Conservation (phyloP, 1,140 invertebrate genomes). For the Delia radicum region DNA sequence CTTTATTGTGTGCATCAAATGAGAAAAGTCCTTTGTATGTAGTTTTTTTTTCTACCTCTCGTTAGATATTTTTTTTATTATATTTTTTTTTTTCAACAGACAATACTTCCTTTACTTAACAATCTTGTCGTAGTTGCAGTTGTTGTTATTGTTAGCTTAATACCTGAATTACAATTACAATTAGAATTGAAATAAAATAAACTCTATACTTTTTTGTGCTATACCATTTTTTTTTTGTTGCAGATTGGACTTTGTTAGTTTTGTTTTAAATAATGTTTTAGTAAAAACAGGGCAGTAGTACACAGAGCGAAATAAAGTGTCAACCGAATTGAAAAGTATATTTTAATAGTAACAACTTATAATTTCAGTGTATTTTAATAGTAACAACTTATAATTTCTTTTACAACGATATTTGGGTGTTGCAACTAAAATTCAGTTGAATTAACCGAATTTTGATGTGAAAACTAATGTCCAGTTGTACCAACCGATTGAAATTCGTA, state of each 20-base stretch:
- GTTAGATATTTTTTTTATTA: neutral
- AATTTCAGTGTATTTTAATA: neutral
- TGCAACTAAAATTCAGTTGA: too few relatives aligned
- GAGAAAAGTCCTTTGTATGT: constrained; percentile 1
- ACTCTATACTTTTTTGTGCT: neutral
- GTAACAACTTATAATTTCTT: neutral
- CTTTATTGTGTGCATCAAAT: constrained; percentile 4
- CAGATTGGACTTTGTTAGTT: constrained; percentile 1
- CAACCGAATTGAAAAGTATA: too few relatives aligned
- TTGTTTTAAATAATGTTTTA: neutral
- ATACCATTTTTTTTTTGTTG: neutral
- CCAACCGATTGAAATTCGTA: too few relatives aligned
- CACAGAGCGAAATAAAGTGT: too few relatives aligned
- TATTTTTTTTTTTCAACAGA: neutral
- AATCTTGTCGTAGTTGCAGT: neutral
- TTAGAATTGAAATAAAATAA: neutral
- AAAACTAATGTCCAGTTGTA: too few relatives aligned
- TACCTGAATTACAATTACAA: constrained; percentile 4
- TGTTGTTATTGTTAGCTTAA: neutral
- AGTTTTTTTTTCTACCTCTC: neutral
- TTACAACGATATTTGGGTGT: neutral
- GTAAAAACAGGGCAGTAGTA: neutral
- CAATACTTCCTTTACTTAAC: neutral
- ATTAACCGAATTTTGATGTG: too few relatives aligned
- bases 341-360: neutral